Percentiles rank a stretch among this genome's conserved stretches.
These are phyloP conservation scores for Microcebus tavaratra DNA, from an alignment of 2,113 vertebrate species.

Conservation along the genomic window DNA sequence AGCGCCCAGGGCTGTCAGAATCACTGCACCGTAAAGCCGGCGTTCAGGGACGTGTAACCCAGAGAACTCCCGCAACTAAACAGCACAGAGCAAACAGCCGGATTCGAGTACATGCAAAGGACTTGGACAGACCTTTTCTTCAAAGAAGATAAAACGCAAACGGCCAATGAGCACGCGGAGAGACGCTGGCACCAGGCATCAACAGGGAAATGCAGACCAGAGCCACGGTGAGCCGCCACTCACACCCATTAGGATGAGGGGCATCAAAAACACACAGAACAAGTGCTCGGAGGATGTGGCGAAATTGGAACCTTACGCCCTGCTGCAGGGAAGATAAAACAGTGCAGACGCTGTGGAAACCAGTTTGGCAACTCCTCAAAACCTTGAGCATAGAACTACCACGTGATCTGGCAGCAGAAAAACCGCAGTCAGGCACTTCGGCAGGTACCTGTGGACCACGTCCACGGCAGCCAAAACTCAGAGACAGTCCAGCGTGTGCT, in stretches of 20 bases:
- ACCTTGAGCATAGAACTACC: not conserved
- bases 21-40: not conserved
- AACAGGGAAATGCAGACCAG: not conserved
- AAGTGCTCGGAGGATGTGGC: too few relatives aligned
- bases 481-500: not conserved
- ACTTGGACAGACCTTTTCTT: not conserved
- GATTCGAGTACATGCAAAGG: not conserved
- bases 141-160: too few relatives aligned
- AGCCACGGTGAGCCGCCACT: not conserved
- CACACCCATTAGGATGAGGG: not conserved
- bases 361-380: fast-evolving
- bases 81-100: not conserved
- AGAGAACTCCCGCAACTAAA: not conserved
- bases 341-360: not conserved
- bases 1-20: not conserved
- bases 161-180: not conserved
- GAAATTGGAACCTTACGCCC: too few relatives aligned
- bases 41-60: not conserved
- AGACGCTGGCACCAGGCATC: not conserved
- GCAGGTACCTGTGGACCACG: too few relatives aligned
- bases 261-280: not conserved
- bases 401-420: not conserved
- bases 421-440: not conserved
- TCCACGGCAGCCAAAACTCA: not conserved
- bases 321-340: fast-evolving